Conservation (phyloP, 1,140 invertebrate species). For the Leptinotarsa defecta region DNA sequence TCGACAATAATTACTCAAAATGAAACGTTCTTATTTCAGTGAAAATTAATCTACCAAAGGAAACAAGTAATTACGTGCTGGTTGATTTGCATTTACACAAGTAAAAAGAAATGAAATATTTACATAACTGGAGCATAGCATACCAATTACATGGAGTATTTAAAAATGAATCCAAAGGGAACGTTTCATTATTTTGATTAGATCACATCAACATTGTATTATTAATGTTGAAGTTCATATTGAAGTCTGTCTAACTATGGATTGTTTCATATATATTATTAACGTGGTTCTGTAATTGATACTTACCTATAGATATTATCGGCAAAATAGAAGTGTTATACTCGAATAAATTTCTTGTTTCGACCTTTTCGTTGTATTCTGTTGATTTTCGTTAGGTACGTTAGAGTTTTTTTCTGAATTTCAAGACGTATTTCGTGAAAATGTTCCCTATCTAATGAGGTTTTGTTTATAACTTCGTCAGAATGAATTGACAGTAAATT, state of each 20-base stretch:
- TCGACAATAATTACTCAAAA: neutral
- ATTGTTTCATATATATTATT: slow-evolving; percentile 4
- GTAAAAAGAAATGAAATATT: slow-evolving; percentile 3
- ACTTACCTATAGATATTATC: neutral
- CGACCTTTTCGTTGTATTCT: neutral
- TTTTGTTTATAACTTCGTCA: too few species aligned
- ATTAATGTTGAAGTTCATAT: neutral
- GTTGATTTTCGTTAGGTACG: neutral
- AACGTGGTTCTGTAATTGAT: neutral
- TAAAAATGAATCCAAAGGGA: neutral
- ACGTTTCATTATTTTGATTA: slow-evolving; percentile 1
- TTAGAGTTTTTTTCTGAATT: too few species aligned
- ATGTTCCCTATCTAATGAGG: too few species aligned
- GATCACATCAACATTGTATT: neutral
- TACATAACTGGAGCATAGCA: slow-evolving; percentile 5
- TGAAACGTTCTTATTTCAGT: slow-evolving; percentile 2
- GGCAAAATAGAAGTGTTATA: neutral
- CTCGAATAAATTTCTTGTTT: neutral
- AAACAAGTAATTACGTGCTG: slow-evolving; percentile 5
- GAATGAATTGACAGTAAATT: too few species aligned
- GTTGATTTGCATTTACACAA: neutral
- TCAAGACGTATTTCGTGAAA: too few species aligned
- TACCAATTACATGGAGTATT: neutral
- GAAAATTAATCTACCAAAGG: neutral
- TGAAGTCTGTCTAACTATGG: neutral